These are phyloP conservation scores for Beris morrisii DNA, from an alignment of 2,888 invertebrate genomes.

Conservation along the genomic window DNA sequence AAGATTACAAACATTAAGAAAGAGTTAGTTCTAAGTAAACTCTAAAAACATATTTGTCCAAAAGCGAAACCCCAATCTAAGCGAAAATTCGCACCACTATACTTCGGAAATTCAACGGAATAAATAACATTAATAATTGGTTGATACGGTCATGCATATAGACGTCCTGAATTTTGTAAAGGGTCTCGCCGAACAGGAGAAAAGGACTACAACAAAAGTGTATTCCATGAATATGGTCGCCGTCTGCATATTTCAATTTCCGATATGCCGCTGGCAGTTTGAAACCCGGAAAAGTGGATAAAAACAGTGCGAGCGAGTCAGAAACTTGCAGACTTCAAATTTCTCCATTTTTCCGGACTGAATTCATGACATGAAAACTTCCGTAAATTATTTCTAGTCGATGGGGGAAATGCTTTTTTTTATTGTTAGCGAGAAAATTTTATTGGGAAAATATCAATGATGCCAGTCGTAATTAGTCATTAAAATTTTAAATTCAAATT, in stretches of 20 bases:
- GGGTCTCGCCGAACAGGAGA: constrained; percentile 5
- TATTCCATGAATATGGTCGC: constrained; percentile 19
- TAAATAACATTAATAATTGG: too few relatives aligned
- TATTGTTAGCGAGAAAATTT: constrained; percentile 19
- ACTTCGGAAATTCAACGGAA: too few relatives aligned
- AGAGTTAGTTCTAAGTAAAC: too few relatives aligned
- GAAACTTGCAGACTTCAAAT: constrained; percentile 13
- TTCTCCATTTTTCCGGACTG: constrained; percentile 1
- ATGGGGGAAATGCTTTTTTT: constrained; percentile 8
- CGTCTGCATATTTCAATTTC: constrained; percentile 35
- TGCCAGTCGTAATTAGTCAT: constrained; percentile 18
- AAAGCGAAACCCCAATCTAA: too few relatives aligned
- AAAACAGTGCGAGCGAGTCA: constrained; percentile 17
- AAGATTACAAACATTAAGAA: too few relatives aligned
- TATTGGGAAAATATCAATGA: too few relatives aligned
- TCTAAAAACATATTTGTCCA: too few relatives aligned
- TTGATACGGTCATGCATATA: background rate
- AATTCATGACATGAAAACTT: constrained; percentile 33
- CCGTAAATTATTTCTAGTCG: constrained; percentile 28
- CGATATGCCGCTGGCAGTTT: constrained; percentile 34
- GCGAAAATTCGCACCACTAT: too few relatives aligned
- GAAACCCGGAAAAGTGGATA: constrained; percentile 32
- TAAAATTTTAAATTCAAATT: constrained; percentile 8
- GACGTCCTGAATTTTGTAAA: constrained; percentile 33
- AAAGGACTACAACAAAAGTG: constrained; percentile 3